Conservation (phyloP, 2,888 invertebrate species). For the Morinoia aosen region DNA sequence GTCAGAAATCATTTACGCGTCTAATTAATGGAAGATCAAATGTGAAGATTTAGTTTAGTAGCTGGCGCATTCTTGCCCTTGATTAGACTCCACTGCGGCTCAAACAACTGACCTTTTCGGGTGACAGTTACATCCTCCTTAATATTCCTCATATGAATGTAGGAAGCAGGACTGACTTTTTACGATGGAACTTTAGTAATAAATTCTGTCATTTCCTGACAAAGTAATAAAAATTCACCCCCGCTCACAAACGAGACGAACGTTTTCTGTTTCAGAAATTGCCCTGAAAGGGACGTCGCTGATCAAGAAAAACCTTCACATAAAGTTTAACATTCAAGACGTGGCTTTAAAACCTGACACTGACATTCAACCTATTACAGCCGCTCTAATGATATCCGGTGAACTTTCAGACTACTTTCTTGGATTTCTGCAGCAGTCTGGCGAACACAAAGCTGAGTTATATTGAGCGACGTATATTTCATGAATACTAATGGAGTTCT, state of each 20-base stretch:
- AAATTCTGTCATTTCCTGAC: slow-evolving; percentile 2
- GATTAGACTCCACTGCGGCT: neutral
- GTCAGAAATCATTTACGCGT: neutral
- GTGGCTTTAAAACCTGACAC: neutral
- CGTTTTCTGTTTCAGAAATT: neutral
- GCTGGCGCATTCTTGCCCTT: neutral
- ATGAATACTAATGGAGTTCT: neutral
- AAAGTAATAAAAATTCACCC: neutral
- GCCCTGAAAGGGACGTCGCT: neutral
- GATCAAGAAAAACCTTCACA: neutral
- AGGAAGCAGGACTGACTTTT: neutral
- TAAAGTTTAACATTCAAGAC: neutral
- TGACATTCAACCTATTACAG: neutral
- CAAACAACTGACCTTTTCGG: neutral
- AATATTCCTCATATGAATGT: neutral
- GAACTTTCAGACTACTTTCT: neutral
- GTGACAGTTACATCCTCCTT: neutral
- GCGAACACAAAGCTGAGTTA: neutral
- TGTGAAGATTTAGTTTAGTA: neutral
- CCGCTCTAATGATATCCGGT: neutral
- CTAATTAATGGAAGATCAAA: neutral
- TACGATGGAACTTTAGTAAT: neutral
- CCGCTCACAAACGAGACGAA: neutral
- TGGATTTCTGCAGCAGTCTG: neutral
- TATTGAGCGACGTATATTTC: neutral